Evolutionary conservation across 2,888 invertebrate genomes (phyloP).

Genomic region (Cataglyphis albicans): DNA sequence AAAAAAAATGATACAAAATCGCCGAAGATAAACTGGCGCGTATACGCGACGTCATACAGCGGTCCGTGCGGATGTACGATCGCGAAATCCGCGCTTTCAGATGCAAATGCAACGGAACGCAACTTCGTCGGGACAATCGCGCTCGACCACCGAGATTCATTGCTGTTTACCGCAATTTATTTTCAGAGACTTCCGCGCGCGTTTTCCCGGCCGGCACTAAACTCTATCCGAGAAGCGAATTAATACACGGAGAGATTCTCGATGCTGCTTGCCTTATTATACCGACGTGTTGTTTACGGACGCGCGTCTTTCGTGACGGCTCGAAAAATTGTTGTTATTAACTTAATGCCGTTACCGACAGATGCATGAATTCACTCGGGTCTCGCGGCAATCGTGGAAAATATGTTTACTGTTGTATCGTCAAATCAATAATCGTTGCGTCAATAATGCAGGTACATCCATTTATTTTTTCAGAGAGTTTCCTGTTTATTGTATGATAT

Average conservation of each 20-base stretch:
- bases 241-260: slow-evolving; percentile 63
- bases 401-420: background rate
- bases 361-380: background rate
- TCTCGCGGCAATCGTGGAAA: background rate
- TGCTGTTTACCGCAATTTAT: slow-evolving; percentile 71
- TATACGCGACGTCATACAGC: slow-evolving; percentile 33
- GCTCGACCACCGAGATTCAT: slow-evolving; percentile 63
- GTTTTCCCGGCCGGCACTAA: background rate
- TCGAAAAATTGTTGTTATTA: slow-evolving; percentile 30
- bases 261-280: slow-evolving; percentile 26
- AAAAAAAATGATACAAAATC: slow-evolving; percentile 35
- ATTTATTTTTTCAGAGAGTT: background rate
- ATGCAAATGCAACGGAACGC: slow-evolving; percentile 68
- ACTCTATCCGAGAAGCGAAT: slow-evolving; percentile 59
- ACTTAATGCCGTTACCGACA: background rate
- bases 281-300: slow-evolving; percentile 36
- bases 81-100: slow-evolving; percentile 66
- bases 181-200: slow-evolving; percentile 52
- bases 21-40: slow-evolving; percentile 49
- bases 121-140: slow-evolving; percentile 64
- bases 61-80: slow-evolving; percentile 57
- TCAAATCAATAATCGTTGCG: background rate
- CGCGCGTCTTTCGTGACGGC: background rate
- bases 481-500: background rate
- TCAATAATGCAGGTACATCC: background rate